Base-by-base conservation (phyloP, 2,888 invertebrate species). In the Lissocephala sabroskyi region DNA sequence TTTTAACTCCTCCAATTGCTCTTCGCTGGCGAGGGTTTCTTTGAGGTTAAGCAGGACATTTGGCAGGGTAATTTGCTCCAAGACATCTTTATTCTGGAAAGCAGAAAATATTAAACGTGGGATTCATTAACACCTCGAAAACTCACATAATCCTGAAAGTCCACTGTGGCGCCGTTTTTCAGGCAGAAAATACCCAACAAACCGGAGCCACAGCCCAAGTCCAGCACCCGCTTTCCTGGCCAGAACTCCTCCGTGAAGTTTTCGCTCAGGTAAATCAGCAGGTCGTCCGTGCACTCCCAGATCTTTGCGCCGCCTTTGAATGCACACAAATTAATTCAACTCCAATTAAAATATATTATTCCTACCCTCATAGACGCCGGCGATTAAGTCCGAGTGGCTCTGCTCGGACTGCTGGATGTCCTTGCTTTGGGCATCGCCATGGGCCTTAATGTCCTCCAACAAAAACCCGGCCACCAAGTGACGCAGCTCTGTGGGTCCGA, bases 111-210 rank as follows among this genome's bases (percentile, higher is more conserved):
- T 10, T 19, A n/a, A n/a, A n/a, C n/a, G n/a, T n/a, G n/a, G n/a
- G n/a, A n/a, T n/a, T n/a, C n/a, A n/a, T 39, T 19, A 18, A 18
- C 10, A 5, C 6, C 18, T 33, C 30, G 40, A 49, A 44, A 43
- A 50, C 92, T 88, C 87, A 97, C 97, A 87, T 96, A 98, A 86
- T 98, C 98, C 85, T 98, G 97, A 85, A 97, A 96, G 77, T 91
- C 89, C 9, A 95, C 93, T 42, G 62, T 65, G 2, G 93, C 90
- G 41, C 90, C 92, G 70, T 88, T 87, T 36, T 88, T 81, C 32
- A 92, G 86, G 10, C 93, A 88, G 77, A 91, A 87, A 41, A 97
- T 89, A n/a, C 97, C 97, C 45, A 97, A 86, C 45, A 98, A 86
- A 1, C 96, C 97, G 45, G 92, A 89, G 4, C 98, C 98, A 86